Percentiles rank a stretch among this genome's conserved stretches.
phyloP scores from a whole-genome alignment of 2,888 invertebrate genomes.

The Dyspetes luteomarginatus region DNA sequence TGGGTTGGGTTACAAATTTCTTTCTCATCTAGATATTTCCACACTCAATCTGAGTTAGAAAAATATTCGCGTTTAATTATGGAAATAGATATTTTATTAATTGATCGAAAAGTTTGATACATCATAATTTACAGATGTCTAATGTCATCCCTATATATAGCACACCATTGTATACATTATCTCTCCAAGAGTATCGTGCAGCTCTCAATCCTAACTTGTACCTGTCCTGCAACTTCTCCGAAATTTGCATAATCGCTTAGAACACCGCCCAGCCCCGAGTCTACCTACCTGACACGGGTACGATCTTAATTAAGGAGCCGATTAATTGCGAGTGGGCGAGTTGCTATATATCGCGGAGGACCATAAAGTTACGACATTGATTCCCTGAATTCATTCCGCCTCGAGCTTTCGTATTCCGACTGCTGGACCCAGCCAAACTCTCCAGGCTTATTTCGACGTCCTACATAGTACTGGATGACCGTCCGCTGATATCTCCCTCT shows the following conservation, averaged over 20 bases:
- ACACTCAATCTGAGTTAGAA: background rate
- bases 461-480: too few species aligned
- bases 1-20: too few species aligned
- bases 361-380: slow-evolving; percentile 45
- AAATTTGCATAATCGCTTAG: slow-evolving; percentile 63
- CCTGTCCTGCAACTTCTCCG: slow-evolving; percentile 58
- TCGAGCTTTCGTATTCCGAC: slow-evolving; percentile 40
- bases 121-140: slow-evolving; percentile 5
- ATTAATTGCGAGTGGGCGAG: slow-evolving; percentile 52
- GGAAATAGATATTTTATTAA: background rate
- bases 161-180: slow-evolving; percentile 23
- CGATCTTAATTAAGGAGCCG: slow-evolving; percentile 64
- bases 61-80: background rate
- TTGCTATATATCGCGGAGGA: background rate
- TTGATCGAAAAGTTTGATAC: background rate
- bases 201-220: slow-evolving; percentile 53
- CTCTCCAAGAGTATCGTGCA: slow-evolving; percentile 35
- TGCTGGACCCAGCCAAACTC: slow-evolving; percentile 2
- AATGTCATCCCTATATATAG: background rate
- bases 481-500: too few species aligned
- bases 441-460: too few species aligned
- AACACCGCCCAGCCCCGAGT: slow-evolving; percentile 60
- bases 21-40: too few species aligned
- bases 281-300: slow-evolving; percentile 43
- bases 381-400: slow-evolving; percentile 29